Conservation (phyloP, 64 coral and sea anemone species). For the Pachyseris speciosa region DNA sequence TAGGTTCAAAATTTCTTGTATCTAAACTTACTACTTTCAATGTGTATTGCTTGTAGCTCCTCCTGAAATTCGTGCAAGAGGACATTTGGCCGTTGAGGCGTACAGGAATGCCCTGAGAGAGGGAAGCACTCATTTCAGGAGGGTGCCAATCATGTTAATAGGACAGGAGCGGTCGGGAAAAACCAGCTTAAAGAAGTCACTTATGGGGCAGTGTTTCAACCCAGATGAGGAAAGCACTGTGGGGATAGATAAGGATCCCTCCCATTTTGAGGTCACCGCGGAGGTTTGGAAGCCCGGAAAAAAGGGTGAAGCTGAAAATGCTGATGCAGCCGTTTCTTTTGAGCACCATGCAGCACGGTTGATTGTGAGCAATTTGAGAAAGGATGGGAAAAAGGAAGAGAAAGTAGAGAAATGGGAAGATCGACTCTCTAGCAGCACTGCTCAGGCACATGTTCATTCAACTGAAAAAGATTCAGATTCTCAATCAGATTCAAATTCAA, state of each 20-base stretch:
- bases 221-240: slow-evolving; percentile 25
- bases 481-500: too few species aligned
- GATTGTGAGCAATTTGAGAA: neutral
- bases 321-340: neutral
- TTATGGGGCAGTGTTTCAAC: slow-evolving; percentile 12
- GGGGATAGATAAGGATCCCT: slow-evolving; percentile 20
- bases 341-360: slow-evolving; percentile 16
- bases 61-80: slow-evolving; percentile 5
- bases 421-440: neutral
- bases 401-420: too few species aligned
- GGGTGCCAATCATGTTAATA: slow-evolving; percentile 24
- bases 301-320: neutral
- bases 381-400: too few species aligned
- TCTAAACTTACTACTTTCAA: too few species aligned
- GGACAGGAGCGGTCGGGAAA: slow-evolving; percentile 38
- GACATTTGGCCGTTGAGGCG: neutral
- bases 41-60: neutral
- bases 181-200: slow-evolving; percentile 18
- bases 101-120: slow-evolving; percentile 16
- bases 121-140: neutral
- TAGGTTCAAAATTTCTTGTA: too few species aligned
- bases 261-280: neutral
- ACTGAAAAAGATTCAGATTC: too few species aligned
- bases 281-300: neutral
- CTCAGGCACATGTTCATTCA: neutral